Evolutionary conservation across 1,140 invertebrate genomes (phyloP), one percentile per base, ranked within the genome.

Genomic region (Ceratina japonica): DNA sequence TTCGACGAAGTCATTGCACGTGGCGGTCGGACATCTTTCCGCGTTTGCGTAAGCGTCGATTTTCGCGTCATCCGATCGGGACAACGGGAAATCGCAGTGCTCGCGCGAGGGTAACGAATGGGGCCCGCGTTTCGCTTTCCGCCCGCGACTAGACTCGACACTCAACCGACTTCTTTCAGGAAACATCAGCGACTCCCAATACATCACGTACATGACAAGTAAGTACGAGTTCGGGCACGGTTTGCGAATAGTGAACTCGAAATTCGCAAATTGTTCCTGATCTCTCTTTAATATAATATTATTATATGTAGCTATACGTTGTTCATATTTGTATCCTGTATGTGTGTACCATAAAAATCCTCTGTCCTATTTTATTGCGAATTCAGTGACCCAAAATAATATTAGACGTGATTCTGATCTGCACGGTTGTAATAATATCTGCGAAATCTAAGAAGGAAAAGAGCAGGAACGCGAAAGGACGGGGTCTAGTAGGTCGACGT

Each of bases 201-300:
- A 91, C 91, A 93, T 93, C 91, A 92, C 90, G 71, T 92, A 92
- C 88, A 90, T 92, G 90, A 91, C 92, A 91, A 92, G 92, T 92
- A 92, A 92, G 92, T 92, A 89, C 81, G 82, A 82, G 27, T 31
- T 31, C 27, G 37, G 37, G 5, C 5, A 44, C 37, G 1, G 37
- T 44, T 44, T 44, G 37, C 37, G 37, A 44, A 44, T 7, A 44
- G 37, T 44, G 37, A 44, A 44, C 10, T 44, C 5, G 37, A 44
- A 44, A 44, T 44, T 44, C 37, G 37, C 37, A 44, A 8, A 44
- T 44, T 44, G 37, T 44, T 44, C 37, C 37, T 7, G 10, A 44
- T 8, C 37, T 44, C 37, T 7, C 10, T 7, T 2, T 44, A 44
- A 44, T 44, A 3, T 44, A 44, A 44, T n/a, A n/a, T n/a, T n/a